A percentile compares a stretch with the other conserved stretches of the same genome.
Conservation (phyloP, 1,140 invertebrate species). For the Theocolax elegans region DNA sequence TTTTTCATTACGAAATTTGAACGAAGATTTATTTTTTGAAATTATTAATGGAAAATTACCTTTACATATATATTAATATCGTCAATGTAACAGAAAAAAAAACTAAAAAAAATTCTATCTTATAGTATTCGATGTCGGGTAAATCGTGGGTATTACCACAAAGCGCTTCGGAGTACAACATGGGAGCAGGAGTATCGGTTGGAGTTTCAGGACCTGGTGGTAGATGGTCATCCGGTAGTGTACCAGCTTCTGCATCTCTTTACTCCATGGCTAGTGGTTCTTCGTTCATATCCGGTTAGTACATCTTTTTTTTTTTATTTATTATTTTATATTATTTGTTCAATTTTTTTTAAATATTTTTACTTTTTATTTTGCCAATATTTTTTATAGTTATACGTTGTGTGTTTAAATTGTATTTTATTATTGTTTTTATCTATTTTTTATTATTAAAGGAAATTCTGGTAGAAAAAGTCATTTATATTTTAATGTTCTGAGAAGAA, state of each 20-base stretch:
- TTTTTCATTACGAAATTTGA: no score
- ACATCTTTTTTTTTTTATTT: no score
- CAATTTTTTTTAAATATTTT: neutral
- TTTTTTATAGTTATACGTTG: neutral
- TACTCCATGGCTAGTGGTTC: constrained; percentile 86
- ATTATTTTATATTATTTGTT: no score
- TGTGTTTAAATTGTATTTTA: neutral
- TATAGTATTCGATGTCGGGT: constrained; percentile 65
- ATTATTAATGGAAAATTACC: no score
- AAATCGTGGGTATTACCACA: constrained; percentile 66
- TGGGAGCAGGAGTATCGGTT: constrained; percentile 63
- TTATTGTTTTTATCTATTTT: no score
- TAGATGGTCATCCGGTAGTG: constrained; percentile 71
- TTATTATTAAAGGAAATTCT: no score
- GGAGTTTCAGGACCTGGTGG: constrained; percentile 58
- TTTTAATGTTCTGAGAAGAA: no score
- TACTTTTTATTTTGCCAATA: no score
- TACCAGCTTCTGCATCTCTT: constrained; percentile 85
- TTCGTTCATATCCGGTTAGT: constrained; percentile 71
- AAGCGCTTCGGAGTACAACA: constrained; percentile 69
- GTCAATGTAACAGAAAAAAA: no score
- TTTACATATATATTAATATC: no score
- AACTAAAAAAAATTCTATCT: constrained; percentile 19
- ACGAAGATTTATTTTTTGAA: no score
- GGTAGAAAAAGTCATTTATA: no score